Evolutionary conservation across 2,888 invertebrate genomes (phyloP).

Genomic region (Nomada ruficornis): DNA sequence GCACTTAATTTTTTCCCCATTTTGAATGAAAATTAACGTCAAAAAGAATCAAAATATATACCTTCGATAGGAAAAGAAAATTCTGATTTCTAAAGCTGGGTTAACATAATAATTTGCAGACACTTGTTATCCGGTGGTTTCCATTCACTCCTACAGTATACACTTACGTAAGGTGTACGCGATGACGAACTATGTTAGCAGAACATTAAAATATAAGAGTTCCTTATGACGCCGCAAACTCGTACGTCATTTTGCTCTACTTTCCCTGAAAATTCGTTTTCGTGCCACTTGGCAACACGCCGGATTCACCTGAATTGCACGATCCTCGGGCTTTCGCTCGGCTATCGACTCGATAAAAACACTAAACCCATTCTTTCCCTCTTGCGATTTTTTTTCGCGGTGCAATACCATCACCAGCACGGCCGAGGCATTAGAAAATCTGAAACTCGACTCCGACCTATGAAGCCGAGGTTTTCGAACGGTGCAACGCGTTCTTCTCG

Average conservation of each 20-base stretch:
- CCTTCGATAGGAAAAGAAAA: background rate
- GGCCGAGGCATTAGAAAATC: conserved; percentile 12
- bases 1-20: too few relatives aligned
- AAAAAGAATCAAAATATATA: background rate
- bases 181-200: conserved; percentile 38
- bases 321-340: conserved; percentile 41
- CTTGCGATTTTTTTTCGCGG: background rate
- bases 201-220: conserved; percentile 54
- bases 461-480: background rate
- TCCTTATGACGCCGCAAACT: conserved; percentile 40
- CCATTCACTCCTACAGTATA: background rate
- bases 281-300: conserved; percentile 62
- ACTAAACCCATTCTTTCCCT: conserved; percentile 10
- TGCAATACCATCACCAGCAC: background rate
- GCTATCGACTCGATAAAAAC: conserved; percentile 49
- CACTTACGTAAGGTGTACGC: conserved; percentile 33
- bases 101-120: background rate
- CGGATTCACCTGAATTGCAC: conserved; percentile 49
- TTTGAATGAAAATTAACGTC: too few relatives aligned
- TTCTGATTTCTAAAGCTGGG: background rate
- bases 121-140: background rate
- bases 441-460: background rate
- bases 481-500: background rate
- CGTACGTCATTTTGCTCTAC: conserved; percentile 65
- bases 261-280: conserved; percentile 67